phyloP scores from a whole-genome alignment of 2,888 invertebrate species.

The Diplolepis rosae region DNA sequence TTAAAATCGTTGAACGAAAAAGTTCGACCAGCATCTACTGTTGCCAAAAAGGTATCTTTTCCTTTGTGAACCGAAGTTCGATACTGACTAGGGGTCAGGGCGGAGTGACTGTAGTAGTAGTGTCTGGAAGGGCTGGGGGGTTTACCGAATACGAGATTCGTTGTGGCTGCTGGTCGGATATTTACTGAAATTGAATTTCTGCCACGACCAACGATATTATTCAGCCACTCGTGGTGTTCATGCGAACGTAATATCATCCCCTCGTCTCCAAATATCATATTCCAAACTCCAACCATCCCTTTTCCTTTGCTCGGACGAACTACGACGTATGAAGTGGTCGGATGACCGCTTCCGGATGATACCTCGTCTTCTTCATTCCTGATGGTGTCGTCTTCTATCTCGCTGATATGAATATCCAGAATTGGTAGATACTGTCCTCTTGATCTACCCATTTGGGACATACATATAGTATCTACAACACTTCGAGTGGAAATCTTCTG shows the following conservation, averaged over 20 bases:
- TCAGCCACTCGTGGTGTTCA: slow-evolving; percentile 45
- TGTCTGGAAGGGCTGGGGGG: background rate
- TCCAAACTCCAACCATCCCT: background rate
- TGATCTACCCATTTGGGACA: slow-evolving; percentile 38
- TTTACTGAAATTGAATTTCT: slow-evolving; percentile 64
- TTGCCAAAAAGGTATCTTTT: background rate
- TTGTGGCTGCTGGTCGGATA: slow-evolving; percentile 50
- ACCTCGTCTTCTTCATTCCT: slow-evolving; percentile 18
- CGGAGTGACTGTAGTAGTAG: background rate
- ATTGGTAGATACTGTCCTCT: slow-evolving; percentile 58
- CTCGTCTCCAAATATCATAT: slow-evolving; percentile 1
- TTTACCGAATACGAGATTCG: slow-evolving; percentile 46
- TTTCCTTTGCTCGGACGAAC: background rate
- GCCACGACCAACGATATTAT: slow-evolving; percentile 47
- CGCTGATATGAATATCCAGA: slow-evolving; percentile 57
- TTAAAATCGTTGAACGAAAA: background rate
- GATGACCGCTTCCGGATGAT: slow-evolving; percentile 38
- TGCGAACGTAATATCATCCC: slow-evolving; percentile 38
- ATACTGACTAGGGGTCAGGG: background rate
- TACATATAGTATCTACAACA: background rate
- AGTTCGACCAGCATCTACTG: background rate
- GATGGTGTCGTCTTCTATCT: background rate
- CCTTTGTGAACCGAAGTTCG: background rate
- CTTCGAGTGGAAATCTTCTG: background rate
- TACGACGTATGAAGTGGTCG: slow-evolving; percentile 32